Evolutionary conservation across 2,113 vertebrate genomes (phyloP).

Genomic region (Crotalus tigris): DNA sequence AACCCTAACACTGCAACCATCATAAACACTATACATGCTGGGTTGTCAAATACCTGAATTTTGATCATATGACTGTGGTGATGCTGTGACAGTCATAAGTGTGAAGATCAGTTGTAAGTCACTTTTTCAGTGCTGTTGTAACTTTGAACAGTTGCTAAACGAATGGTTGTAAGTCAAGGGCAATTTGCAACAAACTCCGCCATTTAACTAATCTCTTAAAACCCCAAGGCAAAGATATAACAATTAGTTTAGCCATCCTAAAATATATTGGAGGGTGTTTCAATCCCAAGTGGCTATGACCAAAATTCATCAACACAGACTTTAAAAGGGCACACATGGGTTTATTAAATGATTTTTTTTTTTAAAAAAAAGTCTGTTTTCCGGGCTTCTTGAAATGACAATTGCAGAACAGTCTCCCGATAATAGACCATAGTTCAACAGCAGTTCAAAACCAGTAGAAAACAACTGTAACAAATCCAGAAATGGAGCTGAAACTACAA

Average conservation of each 20-base stretch:
- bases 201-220: background rate
- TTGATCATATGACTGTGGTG: background rate
- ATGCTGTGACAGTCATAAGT: background rate
- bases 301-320: background rate
- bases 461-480: background rate
- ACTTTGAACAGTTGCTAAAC: background rate
- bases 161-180: background rate
- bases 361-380: background rate
- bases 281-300: background rate
- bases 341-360: background rate
- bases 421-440: background rate
- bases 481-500: background rate
- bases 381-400: background rate
- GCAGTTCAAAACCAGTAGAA: background rate
- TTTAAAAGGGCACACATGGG: background rate
- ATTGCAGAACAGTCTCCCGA: background rate
- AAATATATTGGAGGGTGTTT: background rate
- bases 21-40: no score
- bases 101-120: background rate
- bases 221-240: background rate
- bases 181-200: background rate
- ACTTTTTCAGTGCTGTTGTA: background rate
- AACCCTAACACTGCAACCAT: no score
- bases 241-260: background rate
- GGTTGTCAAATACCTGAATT: no score